Evolutionary conservation across 2,113 vertebrate species (phyloP).

Genomic region (Synchiropus splendidus): DNA sequence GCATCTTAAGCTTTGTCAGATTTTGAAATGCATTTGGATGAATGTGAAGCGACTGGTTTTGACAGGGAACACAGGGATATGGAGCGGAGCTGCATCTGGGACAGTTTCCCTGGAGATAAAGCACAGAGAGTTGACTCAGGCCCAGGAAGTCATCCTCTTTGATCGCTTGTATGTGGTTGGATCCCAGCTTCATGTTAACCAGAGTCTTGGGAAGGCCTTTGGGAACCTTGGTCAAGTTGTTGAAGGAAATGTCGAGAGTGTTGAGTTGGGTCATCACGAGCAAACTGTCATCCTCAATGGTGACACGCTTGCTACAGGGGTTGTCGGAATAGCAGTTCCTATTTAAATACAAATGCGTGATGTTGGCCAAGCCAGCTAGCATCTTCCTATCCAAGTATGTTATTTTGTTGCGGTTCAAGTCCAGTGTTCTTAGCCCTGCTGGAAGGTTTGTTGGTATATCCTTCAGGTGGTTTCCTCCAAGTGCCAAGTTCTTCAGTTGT

Average conservation of each 20-base stretch:
- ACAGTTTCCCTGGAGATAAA: slow-evolving; percentile 68
- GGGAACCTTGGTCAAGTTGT: slow-evolving; percentile 56
- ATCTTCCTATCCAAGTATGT: slow-evolving; percentile 12
- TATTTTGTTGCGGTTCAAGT: slow-evolving; percentile 42
- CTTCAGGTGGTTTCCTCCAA: slow-evolving; percentile 29
- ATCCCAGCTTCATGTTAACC: slow-evolving; percentile 11
- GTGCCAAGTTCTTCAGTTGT: slow-evolving; percentile 36
- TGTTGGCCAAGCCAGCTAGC: slow-evolving; percentile 27
- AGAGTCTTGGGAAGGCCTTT: slow-evolving; percentile 34
- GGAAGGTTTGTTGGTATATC: slow-evolving; percentile 45
- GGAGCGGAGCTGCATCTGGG: slow-evolving; percentile 63
- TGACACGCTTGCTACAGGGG: slow-evolving; percentile 18
- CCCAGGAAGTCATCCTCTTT: slow-evolving; percentile 39
- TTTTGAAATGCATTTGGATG: slow-evolving; percentile 46
- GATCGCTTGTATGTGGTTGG: slow-evolving; percentile 56
- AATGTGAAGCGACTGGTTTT: slow-evolving; percentile 46
- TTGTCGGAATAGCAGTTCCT: slow-evolving; percentile 58
- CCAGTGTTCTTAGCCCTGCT: slow-evolving; percentile 17
- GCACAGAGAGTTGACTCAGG: slow-evolving; percentile 30
- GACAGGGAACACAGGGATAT: slow-evolving; percentile 51
- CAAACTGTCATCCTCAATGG: slow-evolving; percentile 22
- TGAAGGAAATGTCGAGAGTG: slow-evolving; percentile 37
- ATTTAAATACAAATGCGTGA: slow-evolving; percentile 26
- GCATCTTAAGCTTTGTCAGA: slow-evolving; percentile 20
- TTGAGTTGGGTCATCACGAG: slow-evolving; percentile 25